Base-by-base conservation (phyloP, 2,888 invertebrate species). In the Aphidius colemani region DNA sequence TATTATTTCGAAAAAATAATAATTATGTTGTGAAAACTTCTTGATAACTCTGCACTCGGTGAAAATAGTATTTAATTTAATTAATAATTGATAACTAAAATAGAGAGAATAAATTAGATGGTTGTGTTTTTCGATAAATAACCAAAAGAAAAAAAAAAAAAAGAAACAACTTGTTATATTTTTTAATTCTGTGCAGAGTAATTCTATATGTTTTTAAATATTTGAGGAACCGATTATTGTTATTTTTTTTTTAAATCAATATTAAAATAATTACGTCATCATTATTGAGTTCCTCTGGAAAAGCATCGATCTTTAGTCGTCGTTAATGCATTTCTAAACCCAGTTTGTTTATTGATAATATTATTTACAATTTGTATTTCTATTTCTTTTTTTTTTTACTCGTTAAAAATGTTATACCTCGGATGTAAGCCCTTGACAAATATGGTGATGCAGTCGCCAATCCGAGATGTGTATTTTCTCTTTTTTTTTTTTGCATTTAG, bases 281-380 rank as follows among this genome's bases (percentile, higher is more conserved):
- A 30, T 30, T 30, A 30, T 30, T 49, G 50, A 57, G 50, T 53
- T 55, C 40, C 56, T 64, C 55, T 53, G 45, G 53, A 61, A 51
- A 57, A 30, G 59, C 51, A 50, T 60, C 50, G 39, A 60, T 60
- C 53, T 60, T 64, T 64, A 7, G 51, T 57, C 51, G 60, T 58
- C 51, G 57, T 60, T 51, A 30, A 58, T 62, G 53, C 41, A 59
- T 64, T 45, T 30, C 30, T 30, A 30, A 30, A 3, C 30, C 30
- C 30, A 53, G 18, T 49, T 64, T 65, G 57, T 63, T 63, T 63
- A 63, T 63, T 61, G 53, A 44, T 61, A 65, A 63, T 63, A 66
- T 66, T 66, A 63, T 66, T 63, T 57, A 51, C 57, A 57, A 56
- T 56, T 59, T 59, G 53, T 57, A 55, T 62, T 58, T 63, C 13